These are phyloP conservation scores for Aphyosemion australe DNA, from an alignment of 2,113 vertebrate genomes.

Conservation along the genomic window DNA sequence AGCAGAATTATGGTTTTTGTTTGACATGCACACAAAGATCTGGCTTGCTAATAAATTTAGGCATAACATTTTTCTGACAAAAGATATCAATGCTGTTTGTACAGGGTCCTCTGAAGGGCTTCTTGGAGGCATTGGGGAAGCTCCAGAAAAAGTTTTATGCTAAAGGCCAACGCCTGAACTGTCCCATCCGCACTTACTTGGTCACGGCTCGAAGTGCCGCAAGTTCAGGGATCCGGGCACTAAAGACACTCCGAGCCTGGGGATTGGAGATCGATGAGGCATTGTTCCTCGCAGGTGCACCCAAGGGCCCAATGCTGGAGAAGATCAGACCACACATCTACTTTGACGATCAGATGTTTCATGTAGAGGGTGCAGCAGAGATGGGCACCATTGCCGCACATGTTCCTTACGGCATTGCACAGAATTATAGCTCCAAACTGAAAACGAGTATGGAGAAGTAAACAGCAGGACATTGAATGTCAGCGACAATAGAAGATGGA, in stretches of 20 bases:
- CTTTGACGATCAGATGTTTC: slow-evolving; percentile 99
- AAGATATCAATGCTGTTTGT: too few relatives aligned
- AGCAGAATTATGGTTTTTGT: too few relatives aligned
- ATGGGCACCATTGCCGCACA: slow-evolving; percentile 93
- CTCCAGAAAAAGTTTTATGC: slow-evolving; percentile 98
- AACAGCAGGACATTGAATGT: slow-evolving; percentile 4
- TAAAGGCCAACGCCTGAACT: slow-evolving; percentile 91
- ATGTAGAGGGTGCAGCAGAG: slow-evolving; percentile 92
- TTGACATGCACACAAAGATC: too few relatives aligned
- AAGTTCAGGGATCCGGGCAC: slow-evolving; percentile 93
- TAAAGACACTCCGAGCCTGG: slow-evolving; percentile 97
- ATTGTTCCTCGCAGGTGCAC: slow-evolving; percentile 92
- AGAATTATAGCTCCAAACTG: slow-evolving; percentile 75
- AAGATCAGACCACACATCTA: slow-evolving; percentile 98
- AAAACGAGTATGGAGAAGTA: slow-evolving; percentile 58
- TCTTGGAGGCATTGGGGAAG: slow-evolving; percentile 91
- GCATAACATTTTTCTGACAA: neutral
- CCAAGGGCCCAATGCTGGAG: slow-evolving; percentile 93
- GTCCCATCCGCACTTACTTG: slow-evolving; percentile 95
- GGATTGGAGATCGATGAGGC: slow-evolving; percentile 96
- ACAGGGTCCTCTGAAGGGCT: slow-evolving; percentile 94
- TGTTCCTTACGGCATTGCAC: slow-evolving; percentile 92
- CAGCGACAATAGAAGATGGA: neutral
- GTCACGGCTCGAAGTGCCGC: slow-evolving; percentile 95
- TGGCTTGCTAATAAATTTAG: neutral